Evolutionary conservation across 2,888 invertebrate genomes (phyloP), one percentile per base, ranked within the genome.

Genomic region (Micoletzkya japonica): DNA sequence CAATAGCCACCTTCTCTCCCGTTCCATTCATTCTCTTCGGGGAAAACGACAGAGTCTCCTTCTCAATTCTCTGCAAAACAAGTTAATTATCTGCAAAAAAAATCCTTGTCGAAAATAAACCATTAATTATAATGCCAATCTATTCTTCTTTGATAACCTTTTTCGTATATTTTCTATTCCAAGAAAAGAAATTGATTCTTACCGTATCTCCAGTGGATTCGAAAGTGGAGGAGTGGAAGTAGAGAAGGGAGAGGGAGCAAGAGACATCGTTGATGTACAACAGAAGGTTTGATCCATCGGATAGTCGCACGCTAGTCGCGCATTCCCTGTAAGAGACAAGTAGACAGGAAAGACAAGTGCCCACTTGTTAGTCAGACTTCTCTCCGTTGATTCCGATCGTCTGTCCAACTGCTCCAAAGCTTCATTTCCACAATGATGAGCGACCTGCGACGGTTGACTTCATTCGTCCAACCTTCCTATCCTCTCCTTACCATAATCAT

Each of bases 11-110:
- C 1, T 73, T 70, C 59, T 76, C 74, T 14, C 72, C 77, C 24
- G 59, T 67, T 2, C 73, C 72, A 30, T 60, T 26, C 20, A 78
- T 61, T 26, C 71, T 54, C 14, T 58, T 60, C 2, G 73, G 73
- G 2, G 57, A 24, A 60, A 78, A 78, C 14, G 77, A 67, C 32
- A 78, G 71, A 4, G 58, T 50, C 39, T 78, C 78, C 4, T 70
- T 73, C 58, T 78, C 78, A 10, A 59, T 30, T 54, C 73, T 56
- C 72, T 73, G 66, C n/a, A n/a, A n/a, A n/a, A n/a, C n/a, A n/a
- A n/a, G n/a, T n/a, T n/a, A n/a, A n/a, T n/a, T n/a, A n/a, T n/a
- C n/a, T n/a, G n/a, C n/a, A n/a, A n/a, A n/a, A n/a, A n/a, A n/a
- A n/a, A n/a, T n/a, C n/a, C n/a, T n/a, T n/a, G n/a, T n/a, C n/a